These are phyloP conservation scores for Spodoptera frugiperda DNA, from an alignment of 1,140 invertebrate genomes.

Conservation along the genomic window DNA sequence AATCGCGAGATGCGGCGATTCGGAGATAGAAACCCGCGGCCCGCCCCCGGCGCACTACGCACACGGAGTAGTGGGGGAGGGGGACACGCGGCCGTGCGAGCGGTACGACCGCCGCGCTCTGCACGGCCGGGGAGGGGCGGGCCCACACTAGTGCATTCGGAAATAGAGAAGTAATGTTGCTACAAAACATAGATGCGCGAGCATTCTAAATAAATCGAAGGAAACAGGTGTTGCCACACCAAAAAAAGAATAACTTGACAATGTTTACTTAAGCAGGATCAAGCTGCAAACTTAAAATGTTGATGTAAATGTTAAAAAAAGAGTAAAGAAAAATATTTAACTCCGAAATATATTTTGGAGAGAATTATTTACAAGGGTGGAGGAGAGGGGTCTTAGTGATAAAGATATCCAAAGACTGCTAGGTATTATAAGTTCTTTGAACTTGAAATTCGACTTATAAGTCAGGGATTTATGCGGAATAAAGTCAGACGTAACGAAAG, in stretches of 20 bases:
- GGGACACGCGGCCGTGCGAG: too few relatives aligned
- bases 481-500: constrained; percentile 74
- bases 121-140: neutral
- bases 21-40: constrained; percentile 29
- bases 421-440: constrained; percentile 83
- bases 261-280: constrained; percentile 60
- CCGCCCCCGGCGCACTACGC: neutral
- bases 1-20: constrained; percentile 47
- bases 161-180: constrained; percentile 41
- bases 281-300: constrained; percentile 65
- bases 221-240: constrained; percentile 47
- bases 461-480: constrained; percentile 73
- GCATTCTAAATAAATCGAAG: constrained; percentile 38
- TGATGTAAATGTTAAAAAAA: constrained; percentile 62
- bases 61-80: too few relatives aligned
- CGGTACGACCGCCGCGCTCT: neutral
- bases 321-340: constrained; percentile 69
- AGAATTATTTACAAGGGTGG: constrained; percentile 83
- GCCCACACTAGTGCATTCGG: constrained; percentile 27
- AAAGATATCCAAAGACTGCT: constrained; percentile 84
- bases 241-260: constrained; percentile 54
- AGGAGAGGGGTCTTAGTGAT: constrained; percentile 81
- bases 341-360: constrained; percentile 85
- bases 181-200: constrained; percentile 43
- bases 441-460: constrained; percentile 74